These are phyloP conservation scores for Tinea pellionella DNA, from an alignment of 2,888 invertebrate species.

Conservation along the genomic window DNA sequence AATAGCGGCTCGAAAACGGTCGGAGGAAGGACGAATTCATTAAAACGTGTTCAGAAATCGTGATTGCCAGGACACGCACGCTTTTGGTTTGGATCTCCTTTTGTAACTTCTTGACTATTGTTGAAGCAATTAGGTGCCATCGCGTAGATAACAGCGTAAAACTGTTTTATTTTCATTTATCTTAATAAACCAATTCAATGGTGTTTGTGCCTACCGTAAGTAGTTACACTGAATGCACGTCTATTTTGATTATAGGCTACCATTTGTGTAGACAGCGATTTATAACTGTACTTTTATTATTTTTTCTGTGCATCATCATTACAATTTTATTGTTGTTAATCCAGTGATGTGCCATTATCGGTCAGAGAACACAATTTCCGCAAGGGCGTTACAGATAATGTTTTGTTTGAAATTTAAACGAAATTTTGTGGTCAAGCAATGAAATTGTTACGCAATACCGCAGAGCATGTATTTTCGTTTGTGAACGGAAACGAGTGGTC, in stretches of 20 bases:
- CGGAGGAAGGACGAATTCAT: conserved; percentile 55
- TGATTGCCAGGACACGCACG: conserved; percentile 40
- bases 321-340: conserved; percentile 55
- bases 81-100: conserved; percentile 38
- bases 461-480: conserved; percentile 31
- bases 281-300: conserved; percentile 20
- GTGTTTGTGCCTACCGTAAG: neutral
- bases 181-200: neutral
- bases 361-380: conserved; percentile 42
- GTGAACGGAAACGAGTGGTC: conserved; percentile 36
- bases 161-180: neutral
- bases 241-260: neutral
- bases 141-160: neutral
- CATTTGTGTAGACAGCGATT: neutral
- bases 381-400: conserved; percentile 32
- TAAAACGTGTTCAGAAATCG: conserved; percentile 59
- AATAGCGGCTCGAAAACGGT: conserved; percentile 49
- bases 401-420: conserved; percentile 43
- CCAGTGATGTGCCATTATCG: conserved; percentile 44
- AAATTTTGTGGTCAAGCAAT: conserved; percentile 41
- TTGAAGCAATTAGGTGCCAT: neutral
- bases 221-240: neutral
- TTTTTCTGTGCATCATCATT: conserved; percentile 55
- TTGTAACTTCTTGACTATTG: conserved; percentile 23
- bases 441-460: conserved; percentile 36